Percentiles rank a stretch among this genome's conserved stretches.
These are phyloP conservation scores for Xylota sylvarum DNA, from an alignment of 2,888 invertebrate species.

Conservation along the genomic window DNA sequence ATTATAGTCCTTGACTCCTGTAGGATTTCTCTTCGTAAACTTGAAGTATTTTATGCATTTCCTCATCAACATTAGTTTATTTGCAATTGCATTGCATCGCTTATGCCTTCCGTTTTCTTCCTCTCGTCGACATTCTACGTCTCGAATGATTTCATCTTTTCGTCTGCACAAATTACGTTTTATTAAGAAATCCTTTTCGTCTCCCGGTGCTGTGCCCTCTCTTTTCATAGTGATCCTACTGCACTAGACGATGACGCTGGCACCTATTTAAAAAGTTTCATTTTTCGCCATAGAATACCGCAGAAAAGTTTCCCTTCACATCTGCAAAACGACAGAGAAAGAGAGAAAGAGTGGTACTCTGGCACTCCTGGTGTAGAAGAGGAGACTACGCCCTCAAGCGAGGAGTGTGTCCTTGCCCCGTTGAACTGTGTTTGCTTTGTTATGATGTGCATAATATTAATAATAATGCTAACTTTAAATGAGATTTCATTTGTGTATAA, in stretches of 20 bases:
- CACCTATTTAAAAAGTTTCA: constrained; percentile 67
- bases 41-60: constrained; percentile 36
- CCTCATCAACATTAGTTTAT: constrained; percentile 36
- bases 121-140: background rate
- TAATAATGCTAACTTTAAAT: constrained; percentile 77
- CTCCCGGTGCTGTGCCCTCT: background rate
- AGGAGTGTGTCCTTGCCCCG: constrained; percentile 70
- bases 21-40: constrained; percentile 7
- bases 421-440: constrained; percentile 75
- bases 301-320: constrained; percentile 62
- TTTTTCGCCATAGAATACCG: constrained; percentile 64
- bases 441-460: constrained; percentile 76
- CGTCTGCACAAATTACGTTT: constrained; percentile 66
- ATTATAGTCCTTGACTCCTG: constrained; percentile 40
- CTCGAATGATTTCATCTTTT: constrained; percentile 36
- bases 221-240: constrained; percentile 1
- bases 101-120: background rate
- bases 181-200: constrained; percentile 51
- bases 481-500: constrained; percentile 75
- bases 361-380: constrained; percentile 1
- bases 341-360: background rate
- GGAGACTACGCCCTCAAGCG: constrained; percentile 9
- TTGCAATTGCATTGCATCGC: constrained; percentile 19
- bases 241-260: constrained; percentile 12
- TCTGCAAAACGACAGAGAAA: constrained; percentile 2